phyloP scores from a whole-genome alignment of 2,888 invertebrate genomes.

The Caenorhabditis doughertyi region DNA sequence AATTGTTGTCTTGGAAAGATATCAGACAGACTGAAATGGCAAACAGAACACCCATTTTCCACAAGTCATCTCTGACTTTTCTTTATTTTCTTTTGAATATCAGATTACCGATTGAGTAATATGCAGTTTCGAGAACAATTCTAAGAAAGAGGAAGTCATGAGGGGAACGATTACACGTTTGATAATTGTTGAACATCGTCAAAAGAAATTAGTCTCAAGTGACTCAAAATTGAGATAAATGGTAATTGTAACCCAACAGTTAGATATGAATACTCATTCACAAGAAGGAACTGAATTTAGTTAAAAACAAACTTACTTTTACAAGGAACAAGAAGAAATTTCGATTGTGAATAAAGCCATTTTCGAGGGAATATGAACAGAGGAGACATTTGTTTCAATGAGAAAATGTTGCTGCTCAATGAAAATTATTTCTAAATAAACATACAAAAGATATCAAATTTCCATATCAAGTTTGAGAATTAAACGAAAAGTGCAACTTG shows the following conservation, averaged over 20 bases:
- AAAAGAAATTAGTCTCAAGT: constrained; percentile 7
- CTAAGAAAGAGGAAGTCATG: background rate
- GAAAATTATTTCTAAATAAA: too few relatives aligned
- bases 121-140: constrained; percentile 5
- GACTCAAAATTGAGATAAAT: constrained; percentile 17
- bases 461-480: background rate
- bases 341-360: background rate
- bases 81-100: constrained; percentile 13
- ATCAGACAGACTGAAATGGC: constrained; percentile 28
- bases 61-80: constrained; percentile 23
- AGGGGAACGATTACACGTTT: constrained; percentile 12
- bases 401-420: background rate
- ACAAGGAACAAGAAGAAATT: background rate
- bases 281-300: constrained; percentile 3
- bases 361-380: background rate
- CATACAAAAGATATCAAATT: background rate
- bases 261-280: constrained; percentile 5
- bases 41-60: constrained; percentile 39
- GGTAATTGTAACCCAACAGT: constrained; percentile 18
- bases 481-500: background rate
- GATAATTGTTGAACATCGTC: constrained; percentile 15
- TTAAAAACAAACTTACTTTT: constrained; percentile 3
- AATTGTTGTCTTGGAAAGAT: constrained; percentile 4
- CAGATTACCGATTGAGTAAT: constrained; percentile 25
- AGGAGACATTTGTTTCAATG: too few relatives aligned